Evolutionary conservation across 2,113 vertebrate genomes (phyloP), one percentile per base, ranked within the genome.

Genomic region (Halichoerus grypus): DNA sequence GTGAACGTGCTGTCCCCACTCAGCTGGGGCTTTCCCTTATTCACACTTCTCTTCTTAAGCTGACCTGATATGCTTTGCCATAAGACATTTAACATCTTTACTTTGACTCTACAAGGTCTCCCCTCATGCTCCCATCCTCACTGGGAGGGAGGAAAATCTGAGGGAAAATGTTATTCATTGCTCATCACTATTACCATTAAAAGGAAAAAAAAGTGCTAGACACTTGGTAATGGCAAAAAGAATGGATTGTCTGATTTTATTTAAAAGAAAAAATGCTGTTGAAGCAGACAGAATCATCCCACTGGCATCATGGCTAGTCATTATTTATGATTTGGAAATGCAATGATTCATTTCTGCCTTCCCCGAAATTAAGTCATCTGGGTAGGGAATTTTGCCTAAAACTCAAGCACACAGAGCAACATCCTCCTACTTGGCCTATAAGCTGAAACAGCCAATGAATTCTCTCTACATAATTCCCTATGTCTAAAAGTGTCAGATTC

Each of bases 261-360:
- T 72, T 69, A 87, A 97, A 98, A 14, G 10, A 13, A 28, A 63
- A 65, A 31, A 46, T 63, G 31, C 84, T 55, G 93, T 77, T 92
- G 90, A 97, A 94, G n/a, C 21, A 15, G 96, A 88, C 82, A 89
- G 82, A 98, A 94, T 63, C 88, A 24, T 95, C 96, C 76, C 63
- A 39, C 81, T 67, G 95, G 93, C 96, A 94, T 80, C 49, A 51
- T 31, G 36, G 96, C 97, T 94, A 92, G 95, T 96, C 72, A 63
- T 97, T 97, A 93, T 89, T 95, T 97, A 93, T 57, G 89, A 97
- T 97, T 71, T 95, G 21, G 86, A 98, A 97, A 65, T 53, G n/a
- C 3, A 36, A 28, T 19, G 86, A 74, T 85, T 98, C 94, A 57
- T 97, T 98, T 98, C 97, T 88, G 88, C 69, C 95, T 97, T 74